Base-by-base conservation (phyloP, 2,888 invertebrate genomes). In the Kuschelorhynchus macadamiae region DNA sequence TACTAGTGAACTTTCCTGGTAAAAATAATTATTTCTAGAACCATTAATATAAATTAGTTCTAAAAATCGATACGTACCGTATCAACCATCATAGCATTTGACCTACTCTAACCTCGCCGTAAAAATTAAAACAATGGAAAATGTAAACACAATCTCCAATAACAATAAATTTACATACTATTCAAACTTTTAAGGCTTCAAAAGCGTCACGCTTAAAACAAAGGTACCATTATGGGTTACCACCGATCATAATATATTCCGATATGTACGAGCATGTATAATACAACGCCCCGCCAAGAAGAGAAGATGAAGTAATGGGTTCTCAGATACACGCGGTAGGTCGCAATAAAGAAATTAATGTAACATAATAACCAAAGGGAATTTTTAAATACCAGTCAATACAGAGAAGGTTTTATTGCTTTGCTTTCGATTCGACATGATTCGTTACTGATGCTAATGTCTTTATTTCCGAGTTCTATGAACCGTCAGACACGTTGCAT, bases 281-380 rank as follows among this genome's bases (percentile, higher is more conserved):
- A n/a, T 42, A 62, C 44, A n/a, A 62, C 62, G 55, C 62, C 62
- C 53, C 44, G 46, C 49, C 16, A 46, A 33, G 62, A 42, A 62
- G 53, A 62, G 20, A 62, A 20, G 44, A 53, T 53, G 53, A 25
- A 14, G 36, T 62, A 46, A 62, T 53, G 46, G 53, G 53, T 47
- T 62, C 62, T 25, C 32, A 44, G 53, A 55, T 55, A 55, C 12
- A 30, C 42, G 62, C 53, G 62, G 57, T 62, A 42, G 62, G 62
- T 62, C 62, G 17, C 46, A 36, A 46, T 53, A 46, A 55, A 46
- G 39, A 46, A 57, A 33, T 57, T 57, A 46, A 46, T 39, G 52
- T 39, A 52, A 25, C 12, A 33, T 32, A 32, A 32, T 46, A 57
- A 11, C 25, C 46, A 21, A 36, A 25, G 30, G 36, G 36, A 53